Conservation (phyloP, 2,888 invertebrate genomes). For the Dysmachus trigonus region DNA sequence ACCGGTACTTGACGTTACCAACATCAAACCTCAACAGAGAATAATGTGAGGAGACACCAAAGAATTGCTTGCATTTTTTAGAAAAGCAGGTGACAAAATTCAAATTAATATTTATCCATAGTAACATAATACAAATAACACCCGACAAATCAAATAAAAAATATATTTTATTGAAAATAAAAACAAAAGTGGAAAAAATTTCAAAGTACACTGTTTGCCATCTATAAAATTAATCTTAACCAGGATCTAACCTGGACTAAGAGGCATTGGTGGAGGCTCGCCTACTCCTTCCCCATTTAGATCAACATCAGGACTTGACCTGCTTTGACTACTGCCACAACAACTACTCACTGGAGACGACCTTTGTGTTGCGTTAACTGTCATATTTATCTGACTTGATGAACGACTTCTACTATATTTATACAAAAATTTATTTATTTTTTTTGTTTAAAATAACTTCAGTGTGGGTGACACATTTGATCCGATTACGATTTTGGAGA, state of each 20-base stretch:
- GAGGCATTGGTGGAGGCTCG: conserved; percentile 63
- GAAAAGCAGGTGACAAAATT: background rate
- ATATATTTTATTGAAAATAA: background rate
- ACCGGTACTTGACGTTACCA: background rate
- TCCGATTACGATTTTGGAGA: background rate
- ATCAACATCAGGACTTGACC: conserved; percentile 65
- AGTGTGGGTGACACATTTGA: background rate
- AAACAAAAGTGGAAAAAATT: conserved; percentile 4
- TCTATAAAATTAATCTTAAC: conserved; percentile 46
- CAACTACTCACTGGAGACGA: conserved; percentile 66
- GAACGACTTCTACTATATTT: conserved; percentile 61
- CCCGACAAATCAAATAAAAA: conserved; percentile 10
- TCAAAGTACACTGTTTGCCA: conserved; percentile 8
- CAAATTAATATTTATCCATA: background rate
- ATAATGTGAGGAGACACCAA: conserved; percentile 7
- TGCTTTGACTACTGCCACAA: conserved; percentile 66
- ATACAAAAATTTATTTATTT: background rate
- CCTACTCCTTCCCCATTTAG: conserved; percentile 55
- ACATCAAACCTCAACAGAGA: background rate
- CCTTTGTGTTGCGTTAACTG: conserved; percentile 65
- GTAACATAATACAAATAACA: conserved; percentile 12
- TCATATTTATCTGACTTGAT: conserved; percentile 65
- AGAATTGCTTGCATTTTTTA: background rate
- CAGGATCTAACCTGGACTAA: conserved; percentile 65
- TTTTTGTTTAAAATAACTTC: background rate